phyloP scores from a whole-genome alignment of 2,888 invertebrate genomes.

The Protonemura montana region DNA sequence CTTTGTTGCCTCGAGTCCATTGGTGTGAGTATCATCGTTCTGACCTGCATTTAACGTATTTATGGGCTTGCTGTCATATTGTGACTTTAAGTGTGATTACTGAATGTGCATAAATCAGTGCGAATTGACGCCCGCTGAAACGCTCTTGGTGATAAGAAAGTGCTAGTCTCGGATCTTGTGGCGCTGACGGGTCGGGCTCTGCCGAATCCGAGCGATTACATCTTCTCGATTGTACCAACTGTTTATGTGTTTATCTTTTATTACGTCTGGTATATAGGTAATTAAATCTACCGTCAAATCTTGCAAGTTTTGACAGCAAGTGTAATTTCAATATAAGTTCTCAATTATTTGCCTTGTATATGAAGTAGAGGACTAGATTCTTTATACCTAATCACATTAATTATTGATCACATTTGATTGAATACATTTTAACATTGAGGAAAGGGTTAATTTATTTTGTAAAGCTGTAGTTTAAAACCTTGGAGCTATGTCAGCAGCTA shows the following conservation, averaged over 20 bases:
- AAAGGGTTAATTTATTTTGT: conserved; percentile 48
- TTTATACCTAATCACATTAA: not conserved
- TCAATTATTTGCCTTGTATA: conserved; percentile 17
- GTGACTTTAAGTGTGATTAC: conserved; percentile 46
- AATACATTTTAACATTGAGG: not conserved
- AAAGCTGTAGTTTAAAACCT: conserved; percentile 41
- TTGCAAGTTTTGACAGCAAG: conserved; percentile 17
- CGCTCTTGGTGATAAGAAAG: conserved; percentile 28
- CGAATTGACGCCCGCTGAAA: conserved; percentile 25
- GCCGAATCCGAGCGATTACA: conserved; percentile 50
- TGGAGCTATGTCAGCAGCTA: conserved; percentile 39
- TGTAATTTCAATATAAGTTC: not conserved
- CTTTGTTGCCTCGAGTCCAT: conserved; percentile 61
- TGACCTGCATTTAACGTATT: conserved; percentile 48
- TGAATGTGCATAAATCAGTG: conserved; percentile 32
- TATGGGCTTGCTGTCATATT: conserved; percentile 48
- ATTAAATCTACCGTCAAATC: not conserved
- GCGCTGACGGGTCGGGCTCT: not conserved
- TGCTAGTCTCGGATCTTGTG: conserved; percentile 29
- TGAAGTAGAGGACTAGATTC: not conserved
- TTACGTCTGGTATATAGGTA: conserved; percentile 26
- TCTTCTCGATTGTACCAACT: conserved; percentile 8
- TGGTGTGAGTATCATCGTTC: conserved; percentile 60
- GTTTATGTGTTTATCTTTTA: not conserved
- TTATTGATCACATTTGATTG: conserved; percentile 44